These are phyloP conservation scores for Dryobotodes eremita DNA, from an alignment of 2,888 invertebrate genomes.

Conservation along the genomic window DNA sequence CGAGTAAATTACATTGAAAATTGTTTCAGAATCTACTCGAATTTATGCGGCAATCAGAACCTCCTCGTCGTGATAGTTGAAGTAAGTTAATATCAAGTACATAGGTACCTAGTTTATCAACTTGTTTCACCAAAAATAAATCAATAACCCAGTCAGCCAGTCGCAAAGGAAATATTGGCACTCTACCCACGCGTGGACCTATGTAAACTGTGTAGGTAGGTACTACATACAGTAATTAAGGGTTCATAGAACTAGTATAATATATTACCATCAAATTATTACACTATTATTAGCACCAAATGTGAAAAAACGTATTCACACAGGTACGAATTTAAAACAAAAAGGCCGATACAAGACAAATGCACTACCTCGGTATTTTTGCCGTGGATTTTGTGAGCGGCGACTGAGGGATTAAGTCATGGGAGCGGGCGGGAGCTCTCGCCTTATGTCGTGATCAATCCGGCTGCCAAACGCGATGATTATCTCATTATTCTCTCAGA, in stretches of 20 bases:
- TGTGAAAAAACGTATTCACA: not conserved
- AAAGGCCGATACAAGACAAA: not conserved
- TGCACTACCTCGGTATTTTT: conserved; percentile 23
- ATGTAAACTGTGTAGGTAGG: not conserved
- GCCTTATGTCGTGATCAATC: conserved; percentile 56
- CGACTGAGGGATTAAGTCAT: conserved; percentile 37
- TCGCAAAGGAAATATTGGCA: conserved; percentile 13
- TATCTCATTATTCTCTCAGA: conserved; percentile 57
- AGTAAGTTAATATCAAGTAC: conserved; percentile 16
- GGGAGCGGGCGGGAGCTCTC: conserved; percentile 25
- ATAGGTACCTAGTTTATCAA: not conserved
- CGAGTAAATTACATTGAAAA: conserved; percentile 23
- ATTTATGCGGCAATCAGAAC: conserved; percentile 1
- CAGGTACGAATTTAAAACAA: not conserved
- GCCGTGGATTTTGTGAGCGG: conserved; percentile 35
- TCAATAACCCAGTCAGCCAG: not conserved
- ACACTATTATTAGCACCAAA: not conserved
- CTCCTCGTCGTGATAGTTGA: conserved; percentile 7
- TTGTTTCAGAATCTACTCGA: conserved; percentile 23
- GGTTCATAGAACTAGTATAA: not conserved
- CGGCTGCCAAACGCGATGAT: conserved; percentile 57
- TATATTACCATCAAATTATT: no score
- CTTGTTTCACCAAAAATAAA: conserved; percentile 1
- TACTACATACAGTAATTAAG: not conserved
- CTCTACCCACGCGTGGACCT: not conserved